Evolutionary conservation across 2,797 vertebrate species (phyloP).

Genomic region (Tympanoctomys barrerae): DNA sequence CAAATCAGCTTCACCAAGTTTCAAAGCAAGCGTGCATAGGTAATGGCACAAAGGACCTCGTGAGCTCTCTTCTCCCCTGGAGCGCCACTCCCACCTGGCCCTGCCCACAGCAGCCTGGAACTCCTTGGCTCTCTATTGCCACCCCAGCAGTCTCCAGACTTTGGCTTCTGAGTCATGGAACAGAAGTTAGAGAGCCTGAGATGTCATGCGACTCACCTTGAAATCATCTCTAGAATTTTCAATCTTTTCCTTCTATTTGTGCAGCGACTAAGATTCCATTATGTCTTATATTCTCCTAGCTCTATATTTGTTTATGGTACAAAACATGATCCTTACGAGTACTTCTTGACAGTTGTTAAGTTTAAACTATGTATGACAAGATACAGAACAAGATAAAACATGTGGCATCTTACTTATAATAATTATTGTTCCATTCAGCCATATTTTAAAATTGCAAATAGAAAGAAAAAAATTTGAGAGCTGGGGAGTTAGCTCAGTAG

Average conservation of each 20-base stretch:
- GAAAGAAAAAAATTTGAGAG: too few relatives aligned
- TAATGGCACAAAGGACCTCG: neutral
- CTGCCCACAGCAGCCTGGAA: neutral
- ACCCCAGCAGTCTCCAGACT: neutral
- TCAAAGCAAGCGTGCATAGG: neutral
- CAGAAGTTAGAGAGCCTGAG: neutral
- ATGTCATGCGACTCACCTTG: neutral
- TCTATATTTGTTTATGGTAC: neutral
- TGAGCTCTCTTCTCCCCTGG: neutral
- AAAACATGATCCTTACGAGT: neutral
- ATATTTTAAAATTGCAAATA: neutral
- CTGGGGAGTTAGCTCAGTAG: too few relatives aligned
- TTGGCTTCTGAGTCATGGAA: too few relatives aligned
- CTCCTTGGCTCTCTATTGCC: neutral
- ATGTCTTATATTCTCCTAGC: neutral
- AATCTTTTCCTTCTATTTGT: neutral
- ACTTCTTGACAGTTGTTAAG: neutral
- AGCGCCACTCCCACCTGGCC: neutral
- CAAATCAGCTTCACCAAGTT: neutral
- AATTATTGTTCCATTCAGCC: neutral
- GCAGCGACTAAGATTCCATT: neutral
- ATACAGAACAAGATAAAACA: neutral
- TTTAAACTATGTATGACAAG: neutral
- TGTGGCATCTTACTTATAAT: neutral
- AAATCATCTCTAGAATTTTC: neutral